Base-by-base conservation (phyloP, 2,888 invertebrate species). In the Cephus pulcher region DNA sequence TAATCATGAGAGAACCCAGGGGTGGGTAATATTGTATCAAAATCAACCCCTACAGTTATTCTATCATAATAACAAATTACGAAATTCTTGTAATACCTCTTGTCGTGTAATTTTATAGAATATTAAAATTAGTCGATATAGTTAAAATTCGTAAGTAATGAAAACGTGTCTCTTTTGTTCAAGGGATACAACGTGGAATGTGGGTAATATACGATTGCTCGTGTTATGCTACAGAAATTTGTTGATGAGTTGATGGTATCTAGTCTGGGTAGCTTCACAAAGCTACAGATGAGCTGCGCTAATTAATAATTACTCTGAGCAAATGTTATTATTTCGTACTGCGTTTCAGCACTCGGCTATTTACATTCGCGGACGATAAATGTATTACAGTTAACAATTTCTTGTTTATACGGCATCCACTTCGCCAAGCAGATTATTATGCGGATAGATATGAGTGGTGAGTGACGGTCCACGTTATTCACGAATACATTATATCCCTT, bases 1-100 rank as follows among this genome's bases (percentile, higher is more conserved):
- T 15, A 40, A 40, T 15, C 40, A 73, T 69, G 69, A 37, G 34
- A 69, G 37, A 37, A 32, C 37, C 69, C 30, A 35, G 69, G 77
- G 56, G 0, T 77, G 56, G 34, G 35, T 69, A 77, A 77, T 77
- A 74, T 69, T 37, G 69, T 74, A 74, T 75, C 23, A 70, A 73
- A 77, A 23, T 74, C 35, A 75, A 74, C 35, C 69, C 74, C 33
- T 33, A 30, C 35, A 32, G 37, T 37, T 37, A 37, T 37, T 37
- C 12, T 4, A 12, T 3, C 4, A 4, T 1, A 12, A 37, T 37
- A 4, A 12, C 0, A 12, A 37, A 12, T 37, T 12, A 37, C 4
- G 12, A 37, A 37, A 12, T 37, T 12, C 37, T 37, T 37, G 12
- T 12, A 37, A 12, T 12, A 12, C 12, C 12, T 37, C 37, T 4